Evolutionary conservation across 2,888 invertebrate genomes (phyloP).

Genomic region (Orchesellides sinensis): DNA sequence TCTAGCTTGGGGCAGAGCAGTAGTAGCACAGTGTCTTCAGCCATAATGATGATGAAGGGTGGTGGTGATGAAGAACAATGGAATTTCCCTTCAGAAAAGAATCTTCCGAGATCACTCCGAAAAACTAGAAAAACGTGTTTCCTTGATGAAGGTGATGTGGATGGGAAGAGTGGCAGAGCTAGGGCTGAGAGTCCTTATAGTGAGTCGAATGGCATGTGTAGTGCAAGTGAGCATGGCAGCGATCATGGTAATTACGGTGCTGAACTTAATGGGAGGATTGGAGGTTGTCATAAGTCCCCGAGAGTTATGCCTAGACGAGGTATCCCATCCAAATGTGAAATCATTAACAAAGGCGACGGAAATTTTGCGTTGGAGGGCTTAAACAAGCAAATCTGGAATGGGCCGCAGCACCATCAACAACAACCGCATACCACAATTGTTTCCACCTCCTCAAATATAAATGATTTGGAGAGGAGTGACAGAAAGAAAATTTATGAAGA

Average conservation of each 20-base stretch:
- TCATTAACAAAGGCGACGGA: conserved; percentile 46
- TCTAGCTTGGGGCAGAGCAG: conserved; percentile 58
- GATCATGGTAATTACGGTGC: neutral
- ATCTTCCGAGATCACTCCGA: conserved; percentile 73
- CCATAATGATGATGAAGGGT: conserved; percentile 57
- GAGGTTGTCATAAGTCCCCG: conserved; percentile 43
- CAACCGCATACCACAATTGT: conserved; percentile 10
- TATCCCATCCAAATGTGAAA: conserved; percentile 37
- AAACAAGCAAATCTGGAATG: conserved; percentile 41
- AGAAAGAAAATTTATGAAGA: conserved; percentile 69
- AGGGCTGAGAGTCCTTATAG: conserved; percentile 41
- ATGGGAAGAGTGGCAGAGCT: conserved; percentile 23
- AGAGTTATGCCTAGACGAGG: conserved; percentile 35
- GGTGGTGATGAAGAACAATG: conserved; percentile 71
- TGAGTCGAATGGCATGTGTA: conserved; percentile 20
- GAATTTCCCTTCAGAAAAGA: conserved; percentile 74
- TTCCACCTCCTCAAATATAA: conserved; percentile 1
- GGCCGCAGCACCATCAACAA: conserved; percentile 3
- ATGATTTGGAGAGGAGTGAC: conserved; percentile 34
- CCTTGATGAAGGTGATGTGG: conserved; percentile 65
- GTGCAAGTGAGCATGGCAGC: conserved; percentile 24
- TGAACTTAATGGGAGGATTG: conserved; percentile 19
- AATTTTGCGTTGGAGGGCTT: conserved; percentile 31
- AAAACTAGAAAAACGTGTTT: conserved; percentile 74
- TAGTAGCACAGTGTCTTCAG: conserved; percentile 34